These are phyloP conservation scores for Stegophylla sp. DNA, from an alignment of 2,888 invertebrate genomes.

Conservation along the genomic window DNA sequence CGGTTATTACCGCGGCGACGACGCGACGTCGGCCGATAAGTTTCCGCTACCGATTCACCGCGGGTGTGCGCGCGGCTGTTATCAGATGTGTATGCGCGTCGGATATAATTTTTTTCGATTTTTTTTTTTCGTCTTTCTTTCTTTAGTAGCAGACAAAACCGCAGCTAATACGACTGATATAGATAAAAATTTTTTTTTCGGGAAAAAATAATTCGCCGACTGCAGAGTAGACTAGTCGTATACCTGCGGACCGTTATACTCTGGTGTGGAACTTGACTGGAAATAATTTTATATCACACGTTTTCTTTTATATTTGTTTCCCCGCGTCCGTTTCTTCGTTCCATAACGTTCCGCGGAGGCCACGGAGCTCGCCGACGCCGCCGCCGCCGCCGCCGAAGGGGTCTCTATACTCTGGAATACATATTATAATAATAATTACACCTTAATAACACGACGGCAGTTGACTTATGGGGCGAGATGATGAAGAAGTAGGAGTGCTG, in stretches of 20 bases:
- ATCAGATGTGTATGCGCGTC: no score
- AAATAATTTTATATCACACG: conserved; percentile 1
- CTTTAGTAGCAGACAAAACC: no score
- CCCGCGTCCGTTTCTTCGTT: background rate
- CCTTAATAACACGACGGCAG: conserved; percentile 44
- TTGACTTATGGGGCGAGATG: conserved; percentile 39
- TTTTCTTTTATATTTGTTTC: background rate
- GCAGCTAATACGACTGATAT: no score
- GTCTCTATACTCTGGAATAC: conserved; percentile 15
- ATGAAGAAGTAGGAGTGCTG: conserved; percentile 33
- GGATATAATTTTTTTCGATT: no score
- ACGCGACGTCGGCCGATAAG: conserved; percentile 29
- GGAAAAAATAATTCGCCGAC: conserved; percentile 7
- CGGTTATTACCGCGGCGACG: conserved; percentile 35
- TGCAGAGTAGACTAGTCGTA: no score
- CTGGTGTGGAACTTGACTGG: no score
- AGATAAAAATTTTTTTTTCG: no score
- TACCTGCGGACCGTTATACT: background rate
- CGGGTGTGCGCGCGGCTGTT: conserved; percentile 16
- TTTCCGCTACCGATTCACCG: conserved; percentile 52
- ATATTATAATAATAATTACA: conserved; percentile 54
- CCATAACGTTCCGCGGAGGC: conserved; percentile 44
- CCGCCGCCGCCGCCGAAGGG: conserved; percentile 45
- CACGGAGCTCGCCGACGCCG: no score
- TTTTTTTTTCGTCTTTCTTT: no score